Percentiles rank a stretch among this genome's conserved stretches.
Evolutionary conservation across 2,888 invertebrate species (phyloP).

Genomic region (Masnerella sp.): DNA sequence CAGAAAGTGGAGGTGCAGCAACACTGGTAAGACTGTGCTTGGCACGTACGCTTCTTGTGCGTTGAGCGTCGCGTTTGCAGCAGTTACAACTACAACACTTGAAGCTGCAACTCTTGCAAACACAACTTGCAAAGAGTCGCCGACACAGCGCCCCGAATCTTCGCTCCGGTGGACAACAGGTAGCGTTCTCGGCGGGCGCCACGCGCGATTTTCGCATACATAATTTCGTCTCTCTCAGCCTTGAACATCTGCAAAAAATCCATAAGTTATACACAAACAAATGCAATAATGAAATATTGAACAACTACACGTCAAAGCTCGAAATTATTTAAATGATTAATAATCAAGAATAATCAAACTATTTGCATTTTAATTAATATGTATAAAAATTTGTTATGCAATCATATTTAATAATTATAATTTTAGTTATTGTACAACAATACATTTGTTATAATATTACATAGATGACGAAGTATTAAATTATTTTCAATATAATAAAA

Average conservation of each 20-base stretch:
- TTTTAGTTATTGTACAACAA: too few species aligned
- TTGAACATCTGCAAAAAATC: conserved; percentile 62
- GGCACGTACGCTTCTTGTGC: conserved; percentile 72
- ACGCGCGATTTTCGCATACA: conserved; percentile 67
- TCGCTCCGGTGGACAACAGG: conserved; percentile 72
- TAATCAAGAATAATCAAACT: too few species aligned
- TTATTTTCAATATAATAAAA: not conserved
- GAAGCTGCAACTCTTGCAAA: conserved; percentile 51
- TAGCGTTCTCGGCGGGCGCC: conserved; percentile 67
- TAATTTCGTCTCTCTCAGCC: conserved; percentile 66
- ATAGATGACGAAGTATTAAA: too few species aligned
- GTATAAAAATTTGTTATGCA: too few species aligned
- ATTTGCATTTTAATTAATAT: not conserved
- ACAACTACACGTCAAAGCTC: too few species aligned
- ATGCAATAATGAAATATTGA: not conserved
- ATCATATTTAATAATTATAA: too few species aligned
- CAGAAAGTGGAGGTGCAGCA: conserved; percentile 74
- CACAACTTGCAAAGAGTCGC: conserved; percentile 62
- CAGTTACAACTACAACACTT: conserved; percentile 43
- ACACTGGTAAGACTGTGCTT: conserved; percentile 77
- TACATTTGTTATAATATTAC: too few species aligned
- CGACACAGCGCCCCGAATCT: conserved; percentile 71
- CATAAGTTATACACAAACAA: not conserved
- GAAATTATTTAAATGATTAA: too few species aligned
- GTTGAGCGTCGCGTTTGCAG: conserved; percentile 65